Evolutionary conservation across 2,888 invertebrate genomes (phyloP), one percentile per base, ranked within the genome.

Genomic region (Alsophila aescularia): DNA sequence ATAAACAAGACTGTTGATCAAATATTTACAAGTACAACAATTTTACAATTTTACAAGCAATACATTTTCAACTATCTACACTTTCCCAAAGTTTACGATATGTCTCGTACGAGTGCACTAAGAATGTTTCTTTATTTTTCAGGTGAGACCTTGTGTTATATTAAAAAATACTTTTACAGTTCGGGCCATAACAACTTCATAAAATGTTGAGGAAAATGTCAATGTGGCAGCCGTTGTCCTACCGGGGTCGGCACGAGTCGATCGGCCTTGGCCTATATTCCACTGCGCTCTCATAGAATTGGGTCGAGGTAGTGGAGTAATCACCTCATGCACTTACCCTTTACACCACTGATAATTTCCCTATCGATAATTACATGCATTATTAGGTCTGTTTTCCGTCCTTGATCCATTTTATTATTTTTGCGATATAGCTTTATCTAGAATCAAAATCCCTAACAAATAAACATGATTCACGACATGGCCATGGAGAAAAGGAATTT

Each of bases 181-280:
- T 49, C 29, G 18, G n/a, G 21, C 29, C 31, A 48, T 51, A 52
- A 62, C 51, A 53, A 50, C 45, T 54, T 49, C 31, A 52, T 59
- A 49, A 48, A 62, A 54, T 52, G 45, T 57, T 50, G 55, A 62
- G 64, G 60, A 60, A 64, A 66, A 63, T 66, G 59, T 71, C 65
- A 60, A 55, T 56, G 56, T 45, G 52, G 47, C 57, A 61, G 64
- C 48, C 60, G 52, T 53, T 63, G 64, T 71, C 70, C 70, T 68
- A 71, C 72, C 68, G 67, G 77, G 73, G 56, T 52, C 58, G 61
- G 70, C 60, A 2, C 43, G 15, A 42, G 50, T 72, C 72, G 66
- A 72, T 67, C 70, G 76, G 62, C 87, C 87, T 84, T 87, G 87
- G 70, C 83, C 85, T 64, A 81, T 80, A 75, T 84, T 70, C 63